These are phyloP conservation scores for Daphoenositta chrysoptera DNA, from an alignment of 2,113 vertebrate species.

Conservation along the genomic window DNA sequence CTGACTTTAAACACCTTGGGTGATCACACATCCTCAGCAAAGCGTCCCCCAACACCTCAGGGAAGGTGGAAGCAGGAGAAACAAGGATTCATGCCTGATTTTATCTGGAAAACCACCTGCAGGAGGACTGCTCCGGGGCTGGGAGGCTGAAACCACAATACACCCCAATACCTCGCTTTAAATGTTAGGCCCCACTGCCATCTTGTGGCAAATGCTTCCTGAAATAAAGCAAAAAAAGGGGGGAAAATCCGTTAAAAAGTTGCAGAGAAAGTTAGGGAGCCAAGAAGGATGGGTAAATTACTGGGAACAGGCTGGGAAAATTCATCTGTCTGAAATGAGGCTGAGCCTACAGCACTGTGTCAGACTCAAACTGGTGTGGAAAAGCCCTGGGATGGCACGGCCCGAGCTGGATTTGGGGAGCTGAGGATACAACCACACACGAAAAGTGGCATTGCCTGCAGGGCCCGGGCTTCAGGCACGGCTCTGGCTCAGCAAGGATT, in stretches of 20 bases:
- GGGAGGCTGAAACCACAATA: not conserved
- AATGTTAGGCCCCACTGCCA: constrained; percentile 62
- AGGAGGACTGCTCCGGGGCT: not conserved
- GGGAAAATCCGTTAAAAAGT: not conserved
- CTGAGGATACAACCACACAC: not conserved
- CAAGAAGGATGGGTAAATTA: not conserved
- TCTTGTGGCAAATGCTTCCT: constrained; percentile 52
- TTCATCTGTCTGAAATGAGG: accelerated
- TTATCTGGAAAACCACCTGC: not conserved
- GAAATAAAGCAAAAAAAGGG: not conserved
- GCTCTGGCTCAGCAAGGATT: not conserved
- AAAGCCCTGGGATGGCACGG: accelerated
- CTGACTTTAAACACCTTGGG: not conserved
- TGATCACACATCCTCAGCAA: accelerated
- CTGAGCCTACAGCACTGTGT: accelerated
- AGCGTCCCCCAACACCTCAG: not conserved
- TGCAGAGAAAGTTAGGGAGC: not conserved
- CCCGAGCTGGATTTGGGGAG: not conserved
- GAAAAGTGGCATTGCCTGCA: not conserved
- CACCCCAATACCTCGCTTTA: not conserved
- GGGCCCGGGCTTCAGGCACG: accelerated
- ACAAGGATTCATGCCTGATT: not conserved
- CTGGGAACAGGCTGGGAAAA: not conserved
- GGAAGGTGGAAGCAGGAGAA: not conserved
- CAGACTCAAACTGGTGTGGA: accelerated